Conservation (phyloP, 2,888 invertebrate genomes). For the Apotomis capreana region DNA sequence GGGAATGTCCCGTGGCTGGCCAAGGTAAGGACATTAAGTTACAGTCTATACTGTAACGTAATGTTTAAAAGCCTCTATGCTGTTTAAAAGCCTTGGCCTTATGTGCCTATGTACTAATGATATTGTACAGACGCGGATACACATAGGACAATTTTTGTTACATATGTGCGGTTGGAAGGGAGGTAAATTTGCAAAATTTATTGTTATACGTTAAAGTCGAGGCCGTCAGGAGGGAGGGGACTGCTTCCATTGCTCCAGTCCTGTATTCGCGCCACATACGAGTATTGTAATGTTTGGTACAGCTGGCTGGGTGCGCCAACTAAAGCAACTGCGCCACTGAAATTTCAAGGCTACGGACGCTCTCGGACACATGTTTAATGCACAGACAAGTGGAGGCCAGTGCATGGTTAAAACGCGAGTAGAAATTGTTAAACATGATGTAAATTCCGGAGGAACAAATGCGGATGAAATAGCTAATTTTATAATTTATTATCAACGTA, state of each 20-base stretch:
- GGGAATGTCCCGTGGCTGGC: neutral
- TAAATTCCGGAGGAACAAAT: constrained; percentile 1
- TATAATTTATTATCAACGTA: neutral
- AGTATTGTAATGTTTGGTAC: neutral
- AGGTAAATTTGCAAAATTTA: too few relatives aligned
- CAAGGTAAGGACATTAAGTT: constrained; percentile 1
- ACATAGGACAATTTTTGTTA: too few relatives aligned
- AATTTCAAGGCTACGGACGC: constrained; percentile 25
- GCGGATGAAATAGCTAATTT: neutral
- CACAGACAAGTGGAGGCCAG: constrained; percentile 13
- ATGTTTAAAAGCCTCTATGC: too few relatives aligned
- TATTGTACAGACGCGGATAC: too few relatives aligned
- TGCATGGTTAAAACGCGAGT: constrained; percentile 18
- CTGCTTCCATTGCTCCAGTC: too few relatives aligned
- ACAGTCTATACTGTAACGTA: too few relatives aligned
- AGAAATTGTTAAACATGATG: constrained; percentile 13
- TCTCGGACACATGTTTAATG: constrained; percentile 27
- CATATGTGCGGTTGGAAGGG: too few relatives aligned
- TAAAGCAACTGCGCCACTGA: constrained; percentile 11
- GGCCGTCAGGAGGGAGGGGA: too few relatives aligned
- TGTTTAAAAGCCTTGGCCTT: too few relatives aligned
- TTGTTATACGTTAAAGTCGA: too few relatives aligned
- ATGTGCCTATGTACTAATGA: too few relatives aligned
- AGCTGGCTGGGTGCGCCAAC: constrained; percentile 12
- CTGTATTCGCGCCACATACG: too few relatives aligned